A percentile compares a stretch with the other conserved stretches of the same genome.
phyloP scores from a whole-genome alignment of 2,888 invertebrate species.

The Cabera pusaria region DNA sequence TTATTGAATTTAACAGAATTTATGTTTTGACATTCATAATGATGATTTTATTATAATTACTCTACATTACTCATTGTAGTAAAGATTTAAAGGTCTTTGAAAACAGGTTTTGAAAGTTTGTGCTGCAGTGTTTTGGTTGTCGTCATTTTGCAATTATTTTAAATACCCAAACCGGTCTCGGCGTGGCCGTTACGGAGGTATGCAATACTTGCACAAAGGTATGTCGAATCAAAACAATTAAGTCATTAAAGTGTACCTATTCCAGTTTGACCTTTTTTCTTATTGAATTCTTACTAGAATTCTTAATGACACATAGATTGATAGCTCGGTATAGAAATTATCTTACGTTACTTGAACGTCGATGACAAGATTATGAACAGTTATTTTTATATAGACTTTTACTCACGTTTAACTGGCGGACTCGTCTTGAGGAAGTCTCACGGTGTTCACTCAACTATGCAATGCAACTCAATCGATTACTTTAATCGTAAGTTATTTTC shows the following conservation, averaged over 20 bases:
- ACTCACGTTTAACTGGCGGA: constrained; percentile 66
- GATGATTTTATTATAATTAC: too few species aligned
- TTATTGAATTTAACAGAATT: too few species aligned
- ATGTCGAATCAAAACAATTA: constrained; percentile 42
- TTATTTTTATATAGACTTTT: constrained; percentile 63
- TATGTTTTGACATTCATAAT: too few species aligned
- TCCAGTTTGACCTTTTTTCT: too few species aligned
- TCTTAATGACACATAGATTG: too few species aligned
- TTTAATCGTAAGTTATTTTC: constrained; percentile 6
- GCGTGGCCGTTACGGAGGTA: constrained; percentile 6
- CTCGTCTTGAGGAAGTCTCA: constrained; percentile 50
- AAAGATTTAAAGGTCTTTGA: too few species aligned
- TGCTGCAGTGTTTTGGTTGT: constrained; percentile 13
- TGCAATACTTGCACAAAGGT: constrained; percentile 38
- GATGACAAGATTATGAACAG: constrained; percentile 58
- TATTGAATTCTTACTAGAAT: constrained; percentile 10
- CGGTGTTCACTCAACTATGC: constrained; percentile 63
- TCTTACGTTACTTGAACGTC: too few species aligned
- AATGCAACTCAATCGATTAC: constrained; percentile 53
- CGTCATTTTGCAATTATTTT: constrained; percentile 30
- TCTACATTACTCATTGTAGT: too few species aligned
- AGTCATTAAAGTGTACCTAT: constrained; percentile 5
- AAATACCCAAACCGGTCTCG: constrained; percentile 30
- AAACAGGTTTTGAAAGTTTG: constrained; percentile 25
- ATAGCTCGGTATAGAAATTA: too few species aligned